These are phyloP conservation scores for Urocynchramus pylzowi DNA, from an alignment of 2,113 vertebrate species.

Conservation along the genomic window DNA sequence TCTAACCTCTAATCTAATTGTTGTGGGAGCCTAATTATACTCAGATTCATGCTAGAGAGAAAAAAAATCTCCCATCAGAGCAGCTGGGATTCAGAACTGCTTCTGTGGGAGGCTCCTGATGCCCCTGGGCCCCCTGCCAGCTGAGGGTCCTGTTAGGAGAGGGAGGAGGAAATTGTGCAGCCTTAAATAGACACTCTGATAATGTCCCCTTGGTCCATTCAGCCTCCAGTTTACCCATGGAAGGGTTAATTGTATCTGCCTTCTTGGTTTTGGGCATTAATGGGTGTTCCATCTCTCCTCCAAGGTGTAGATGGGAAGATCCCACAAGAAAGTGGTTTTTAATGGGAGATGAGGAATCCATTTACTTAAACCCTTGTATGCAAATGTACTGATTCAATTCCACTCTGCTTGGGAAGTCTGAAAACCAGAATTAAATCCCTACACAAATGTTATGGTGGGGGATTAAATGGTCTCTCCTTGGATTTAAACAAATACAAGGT, in stretches of 20 bases:
- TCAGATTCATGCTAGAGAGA: not conserved
- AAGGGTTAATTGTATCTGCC: not conserved
- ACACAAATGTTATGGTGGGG: not conserved
- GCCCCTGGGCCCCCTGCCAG: not conserved
- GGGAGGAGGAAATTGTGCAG: not conserved
- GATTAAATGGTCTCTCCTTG: not conserved
- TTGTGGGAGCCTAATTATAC: not conserved
- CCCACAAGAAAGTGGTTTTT: not conserved
- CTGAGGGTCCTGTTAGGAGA: not conserved
- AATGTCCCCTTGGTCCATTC: not conserved
- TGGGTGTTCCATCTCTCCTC: not conserved
- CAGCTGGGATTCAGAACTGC: accelerated
- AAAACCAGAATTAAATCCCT: not conserved
- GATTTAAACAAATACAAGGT: not conserved
- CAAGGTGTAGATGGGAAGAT: not conserved
- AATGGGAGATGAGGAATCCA: not conserved
- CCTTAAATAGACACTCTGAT: not conserved
- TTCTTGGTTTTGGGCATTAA: not conserved
- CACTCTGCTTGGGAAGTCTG: not conserved
- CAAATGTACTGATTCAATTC: not conserved
- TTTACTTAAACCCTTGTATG: not conserved
- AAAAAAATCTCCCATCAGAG: not conserved
- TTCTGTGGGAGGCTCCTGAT: not conserved
- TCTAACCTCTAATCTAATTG: not conserved
- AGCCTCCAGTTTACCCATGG: not conserved